A percentile compares a stretch with the other conserved stretches of the same genome.
These are phyloP conservation scores for Brenthis hecate DNA, from an alignment of 2,888 invertebrate species.

Conservation along the genomic window DNA sequence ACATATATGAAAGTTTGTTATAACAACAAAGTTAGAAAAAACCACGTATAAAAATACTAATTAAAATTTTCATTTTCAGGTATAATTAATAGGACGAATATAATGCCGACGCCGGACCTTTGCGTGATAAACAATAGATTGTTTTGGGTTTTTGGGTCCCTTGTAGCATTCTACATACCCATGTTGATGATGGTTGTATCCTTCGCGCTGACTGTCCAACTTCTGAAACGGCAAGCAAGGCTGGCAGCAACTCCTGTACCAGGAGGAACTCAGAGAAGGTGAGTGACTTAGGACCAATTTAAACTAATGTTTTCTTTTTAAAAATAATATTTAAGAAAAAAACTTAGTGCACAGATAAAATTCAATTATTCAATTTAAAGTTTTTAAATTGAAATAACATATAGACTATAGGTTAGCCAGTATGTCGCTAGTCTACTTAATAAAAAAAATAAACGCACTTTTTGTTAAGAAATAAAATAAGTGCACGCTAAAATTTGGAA, in stretches of 20 bases:
- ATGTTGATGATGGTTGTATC: conserved; percentile 97
- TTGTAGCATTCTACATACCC: conserved; percentile 97
- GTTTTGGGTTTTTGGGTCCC: conserved; percentile 95
- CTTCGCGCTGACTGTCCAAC: conserved; percentile 93
- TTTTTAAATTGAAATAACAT: too few relatives aligned
- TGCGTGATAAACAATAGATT: conserved; percentile 93
- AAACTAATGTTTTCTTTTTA: neutral
- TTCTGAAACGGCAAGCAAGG: conserved; percentile 90
- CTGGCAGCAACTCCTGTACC: conserved; percentile 83
- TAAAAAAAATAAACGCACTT: too few relatives aligned
- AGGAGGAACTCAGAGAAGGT: conserved; percentile 73
- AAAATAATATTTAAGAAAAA: too few relatives aligned
- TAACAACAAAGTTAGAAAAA: too few relatives aligned
- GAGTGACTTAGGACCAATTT: conserved; percentile 25
- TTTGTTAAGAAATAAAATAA: too few relatives aligned
- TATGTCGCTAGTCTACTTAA: too few relatives aligned
- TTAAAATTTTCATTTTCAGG: conserved; percentile 71
- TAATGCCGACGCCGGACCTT: conserved; percentile 88
- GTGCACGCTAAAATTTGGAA: too few relatives aligned
- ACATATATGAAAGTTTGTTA: too few relatives aligned
- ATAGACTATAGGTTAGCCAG: too few relatives aligned
- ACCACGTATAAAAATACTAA: neutral
- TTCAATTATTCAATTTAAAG: too few relatives aligned
- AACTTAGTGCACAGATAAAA: too few relatives aligned
- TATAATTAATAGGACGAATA: conserved; percentile 88